Base-by-base conservation (phyloP, 2,888 invertebrate genomes). In the Ariolimax columbianus region DNA sequence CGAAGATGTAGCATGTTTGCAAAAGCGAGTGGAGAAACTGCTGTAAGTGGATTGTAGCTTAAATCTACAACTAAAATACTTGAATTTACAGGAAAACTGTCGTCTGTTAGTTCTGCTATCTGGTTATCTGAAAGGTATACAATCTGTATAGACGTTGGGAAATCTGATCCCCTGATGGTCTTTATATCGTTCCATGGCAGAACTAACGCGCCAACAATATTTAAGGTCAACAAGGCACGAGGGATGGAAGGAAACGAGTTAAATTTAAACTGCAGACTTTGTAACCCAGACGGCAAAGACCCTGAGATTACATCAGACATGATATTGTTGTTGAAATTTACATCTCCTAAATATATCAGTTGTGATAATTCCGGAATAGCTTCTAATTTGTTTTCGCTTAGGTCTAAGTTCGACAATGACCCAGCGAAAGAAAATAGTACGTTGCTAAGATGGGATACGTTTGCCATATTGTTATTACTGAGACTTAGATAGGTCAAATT, bases 31-130 rank as follows among this genome's bases (percentile, higher is more conserved):
- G 55, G 19, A 2, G 77, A 59, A 11, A 77, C 59, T 23, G 6
- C 19, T n/a, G 77, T 36, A 1, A 77, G 14, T 4, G 77, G 77
- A 59, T 77, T 77, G 36, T 59, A n/a, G 11, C n/a, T 59, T 17
- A 77, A 36, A 9, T 38, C 19, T 36, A 59, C 36, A 36, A 17
- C 38, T 30, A 59, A n/a, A 4, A 77, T 26, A 26, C 38, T 23
- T 6, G 23, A n/a, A 38, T 40, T 55, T 33, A 30, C 26, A 3
- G 77, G 77, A 26, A 77, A 77, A 19, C 59, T 59, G 9, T 9
- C 23, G 38, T 59, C 77, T 6, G 55, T n/a, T 77, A 77, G 19
- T 23, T 77, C 77, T 17, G 77, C 59, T 23, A 77, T 36, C 23
- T 7, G 38, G 23, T 77, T 77, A 26, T 59, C 2, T 33, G n/a